Base-by-base conservation (phyloP, 2,888 invertebrate genomes). In the Piscicola geometra region DNA sequence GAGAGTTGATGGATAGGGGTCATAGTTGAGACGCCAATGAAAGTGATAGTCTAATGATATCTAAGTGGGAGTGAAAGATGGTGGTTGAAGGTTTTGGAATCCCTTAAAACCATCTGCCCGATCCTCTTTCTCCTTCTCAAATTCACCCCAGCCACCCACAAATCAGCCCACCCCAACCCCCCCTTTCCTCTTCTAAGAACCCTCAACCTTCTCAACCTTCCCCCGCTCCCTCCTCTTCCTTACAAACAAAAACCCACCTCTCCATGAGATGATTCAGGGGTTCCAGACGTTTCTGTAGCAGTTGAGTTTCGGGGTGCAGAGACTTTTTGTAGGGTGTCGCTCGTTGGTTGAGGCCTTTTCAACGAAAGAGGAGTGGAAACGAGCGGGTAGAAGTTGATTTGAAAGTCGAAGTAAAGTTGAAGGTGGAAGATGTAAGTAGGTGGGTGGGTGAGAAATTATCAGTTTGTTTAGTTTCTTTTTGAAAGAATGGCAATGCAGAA, bases 311-410 rank as follows among this genome's bases (percentile, higher is more conserved):
- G 78, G 79, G 82, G 79, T 80, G 82, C 70, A 76, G 80, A 76
- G 72, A 84, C 93, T 77, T 91, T 90, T 82, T 93, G 92, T 79
- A 94, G 88, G 90, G 95, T 95, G 95, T 94, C 0, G 98, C 97
- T 71, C 92, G 92, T 87, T 96, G 94, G 77, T 90, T 91, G 71
- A 96, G 89, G 64, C 5, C 60, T 56, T 5, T 56, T 5, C 15
- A 56, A 18, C 15, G 60, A 25, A 15, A n/a, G 25, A 25, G 9
- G 60, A 21, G n/a, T 18, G 60, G 21, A 25, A n/a, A 5, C 3
- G 5, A 21, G 60, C n/a, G 21, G 60, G n/a, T 56, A 56, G 60
- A 25, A 15, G n/a, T 15, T 5, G 5, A n/a, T 9, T 5, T 56
- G 5, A 25, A 25, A 18, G 60, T 3, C 3, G 5, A 21, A 5